Evolutionary conservation across 2,113 vertebrate species (phyloP).

Genomic region (Addax nasomaculatus): DNA sequence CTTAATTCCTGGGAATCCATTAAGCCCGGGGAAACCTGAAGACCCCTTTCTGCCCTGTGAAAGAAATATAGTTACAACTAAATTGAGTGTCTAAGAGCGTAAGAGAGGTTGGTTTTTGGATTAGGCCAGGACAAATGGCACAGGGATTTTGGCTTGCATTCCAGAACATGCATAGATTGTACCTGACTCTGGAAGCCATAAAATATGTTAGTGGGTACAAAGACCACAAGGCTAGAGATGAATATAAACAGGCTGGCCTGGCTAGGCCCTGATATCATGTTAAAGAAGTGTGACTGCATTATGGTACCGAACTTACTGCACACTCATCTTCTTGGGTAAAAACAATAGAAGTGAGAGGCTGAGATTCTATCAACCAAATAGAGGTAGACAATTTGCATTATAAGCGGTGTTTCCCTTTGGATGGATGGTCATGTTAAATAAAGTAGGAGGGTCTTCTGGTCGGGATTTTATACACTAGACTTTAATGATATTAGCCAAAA

Average conservation of each 20-base stretch:
- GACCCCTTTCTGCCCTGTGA: slow-evolving; percentile 81
- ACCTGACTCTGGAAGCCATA: neutral
- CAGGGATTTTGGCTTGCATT: neutral
- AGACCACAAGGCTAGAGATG: neutral
- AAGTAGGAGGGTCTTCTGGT: neutral
- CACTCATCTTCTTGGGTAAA: neutral
- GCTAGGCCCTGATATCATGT: neutral
- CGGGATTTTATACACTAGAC: neutral
- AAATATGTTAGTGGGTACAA: neutral
- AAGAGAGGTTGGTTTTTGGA: neutral
- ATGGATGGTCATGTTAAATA: neutral
- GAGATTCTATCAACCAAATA: slow-evolving; percentile 6
- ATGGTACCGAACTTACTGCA: neutral
- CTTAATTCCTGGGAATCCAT: slow-evolving; percentile 85
- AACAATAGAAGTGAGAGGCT: neutral
- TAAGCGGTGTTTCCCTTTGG: neutral
- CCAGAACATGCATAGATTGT: neutral
- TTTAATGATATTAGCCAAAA: slow-evolving; percentile 45
- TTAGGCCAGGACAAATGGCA: neutral
- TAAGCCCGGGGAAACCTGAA: slow-evolving; percentile 80
- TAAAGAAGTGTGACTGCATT: neutral
- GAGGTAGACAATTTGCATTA: neutral
- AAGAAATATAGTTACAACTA: slow-evolving; percentile 32
- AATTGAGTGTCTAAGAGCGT: neutral
- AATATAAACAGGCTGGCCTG: neutral